A percentile compares a stretch with the other conserved stretches of the same genome.
Conservation (phyloP, 2,797 vertebrate genomes). For the Mustela erminea region DNA sequence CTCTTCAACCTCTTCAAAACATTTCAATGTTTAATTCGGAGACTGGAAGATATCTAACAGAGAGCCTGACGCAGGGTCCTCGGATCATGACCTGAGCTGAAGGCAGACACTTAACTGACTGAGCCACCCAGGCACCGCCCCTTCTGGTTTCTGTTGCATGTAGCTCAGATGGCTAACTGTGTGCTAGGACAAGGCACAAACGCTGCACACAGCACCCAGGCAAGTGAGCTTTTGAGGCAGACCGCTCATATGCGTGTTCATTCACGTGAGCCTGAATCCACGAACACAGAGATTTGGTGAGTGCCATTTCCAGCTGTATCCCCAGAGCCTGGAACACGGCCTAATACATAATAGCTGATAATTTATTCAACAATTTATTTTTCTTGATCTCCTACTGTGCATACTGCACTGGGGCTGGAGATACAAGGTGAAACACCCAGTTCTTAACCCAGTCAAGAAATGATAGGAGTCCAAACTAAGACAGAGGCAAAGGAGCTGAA, state of each 20-base stretch:
- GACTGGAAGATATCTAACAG: neutral
- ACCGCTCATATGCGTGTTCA: neutral
- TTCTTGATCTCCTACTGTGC: neutral
- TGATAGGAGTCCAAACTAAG: neutral
- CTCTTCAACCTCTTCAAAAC: slow-evolving; percentile 34
- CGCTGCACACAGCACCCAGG: neutral
- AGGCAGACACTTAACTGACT: neutral
- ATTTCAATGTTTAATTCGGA: neutral
- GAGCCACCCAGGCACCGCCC: neutral
- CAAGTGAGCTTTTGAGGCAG: neutral
- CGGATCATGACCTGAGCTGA: neutral
- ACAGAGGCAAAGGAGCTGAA: neutral
- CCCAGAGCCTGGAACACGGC: neutral
- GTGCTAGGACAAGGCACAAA: neutral
- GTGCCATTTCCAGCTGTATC: neutral
- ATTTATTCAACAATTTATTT: neutral
- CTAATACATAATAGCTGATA: neutral
- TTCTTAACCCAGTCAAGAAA: neutral
- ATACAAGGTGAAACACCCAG: neutral
- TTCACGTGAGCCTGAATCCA: neutral
- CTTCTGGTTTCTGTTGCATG: neutral
- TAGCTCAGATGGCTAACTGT: neutral
- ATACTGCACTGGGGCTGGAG: neutral
- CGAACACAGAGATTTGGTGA: neutral
- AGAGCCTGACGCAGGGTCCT: neutral